These are phyloP conservation scores for Aphaenogaster rudis DNA, from an alignment of 1,140 invertebrate genomes.

Conservation along the genomic window DNA sequence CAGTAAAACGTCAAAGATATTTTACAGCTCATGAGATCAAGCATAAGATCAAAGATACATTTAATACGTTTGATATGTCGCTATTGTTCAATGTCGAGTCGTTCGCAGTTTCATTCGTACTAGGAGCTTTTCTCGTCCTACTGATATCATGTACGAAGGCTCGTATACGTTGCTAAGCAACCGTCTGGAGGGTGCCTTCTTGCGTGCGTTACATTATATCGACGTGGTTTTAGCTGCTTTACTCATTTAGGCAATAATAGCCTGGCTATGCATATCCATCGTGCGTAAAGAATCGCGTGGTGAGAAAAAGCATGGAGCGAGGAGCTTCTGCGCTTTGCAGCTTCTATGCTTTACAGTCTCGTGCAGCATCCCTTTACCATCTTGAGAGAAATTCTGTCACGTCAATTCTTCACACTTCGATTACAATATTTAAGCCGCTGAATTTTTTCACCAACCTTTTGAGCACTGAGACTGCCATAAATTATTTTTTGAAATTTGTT, in stretches of 20 bases:
- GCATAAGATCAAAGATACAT: constrained; percentile 20
- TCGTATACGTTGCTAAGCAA: constrained; percentile 85
- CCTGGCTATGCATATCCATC: constrained; percentile 62
- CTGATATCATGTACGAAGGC: constrained; percentile 83
- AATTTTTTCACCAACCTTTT: background rate
- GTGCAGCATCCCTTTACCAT: constrained; percentile 38
- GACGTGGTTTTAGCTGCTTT: constrained; percentile 84
- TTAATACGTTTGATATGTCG: constrained; percentile 43
- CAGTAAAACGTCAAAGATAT: background rate
- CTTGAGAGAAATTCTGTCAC: constrained; percentile 38
- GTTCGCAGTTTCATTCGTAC: constrained; percentile 75
- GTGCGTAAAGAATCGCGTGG: constrained; percentile 61
- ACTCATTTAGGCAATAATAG: constrained; percentile 83
- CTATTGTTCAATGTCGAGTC: constrained; percentile 68
- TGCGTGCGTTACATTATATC: constrained; percentile 82
- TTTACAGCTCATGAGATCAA: background rate
- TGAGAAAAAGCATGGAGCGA: constrained; percentile 54
- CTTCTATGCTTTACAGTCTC: constrained; percentile 10
- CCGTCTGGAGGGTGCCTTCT: constrained; percentile 83
- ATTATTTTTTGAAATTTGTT: background rate
- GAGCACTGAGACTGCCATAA: background rate
- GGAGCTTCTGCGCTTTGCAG: constrained; percentile 38
- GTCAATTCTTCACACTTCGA: constrained; percentile 26
- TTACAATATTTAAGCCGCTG: constrained; percentile 34
- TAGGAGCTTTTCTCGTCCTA: constrained; percentile 84